Evolutionary conservation across 2,113 vertebrate genomes (phyloP), one percentile per base, ranked within the genome.

Genomic region (Oplegnathus fasciatus): DNA sequence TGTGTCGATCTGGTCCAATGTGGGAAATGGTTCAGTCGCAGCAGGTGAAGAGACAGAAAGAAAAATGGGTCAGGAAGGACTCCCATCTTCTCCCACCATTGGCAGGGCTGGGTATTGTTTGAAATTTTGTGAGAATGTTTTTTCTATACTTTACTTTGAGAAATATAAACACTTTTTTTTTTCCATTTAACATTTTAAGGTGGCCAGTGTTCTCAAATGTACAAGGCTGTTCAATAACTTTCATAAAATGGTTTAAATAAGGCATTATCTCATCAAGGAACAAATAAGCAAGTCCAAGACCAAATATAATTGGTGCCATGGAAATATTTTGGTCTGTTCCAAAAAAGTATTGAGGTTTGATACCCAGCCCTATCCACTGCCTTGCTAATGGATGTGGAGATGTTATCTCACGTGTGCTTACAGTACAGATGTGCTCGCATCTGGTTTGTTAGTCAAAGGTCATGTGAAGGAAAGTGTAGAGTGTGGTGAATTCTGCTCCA

Each of bases 11-110:
- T 80, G 34, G 61, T 60, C 26, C 30, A 70, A 18, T 20, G 17
- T 70, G 5, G 10, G 26, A 44, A 75, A 65, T 34, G 32, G 58
- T 68, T 88, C 26, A 46, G 69, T 68, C 48, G 78, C 34, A 62
- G 20, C 64, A 9, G 4, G 37, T 7, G 46, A 76, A 42, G 42
- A 68, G 8, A 68, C 2, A 50, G 15, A 26, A 18, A 37, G 40
- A 60, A 15, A 28, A 50, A 13, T 61, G 46, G 20, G 32, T 6
- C 22, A 30, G 14, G 40, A 46, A 42, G n/a, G 15, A 72, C n/a
- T 34, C 11, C 7, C 10, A 22, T 52, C 30, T 50, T 20, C 28
- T 57, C 3, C 4, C 34, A 15, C 10, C 20, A 26, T 15, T 48
- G 8, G 9, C 24, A 37, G 15, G 22, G 2, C 60, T 22, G 9